These are phyloP conservation scores for Hycleus phaleratus DNA, from an alignment of 1,140 invertebrate genomes.

Conservation along the genomic window DNA sequence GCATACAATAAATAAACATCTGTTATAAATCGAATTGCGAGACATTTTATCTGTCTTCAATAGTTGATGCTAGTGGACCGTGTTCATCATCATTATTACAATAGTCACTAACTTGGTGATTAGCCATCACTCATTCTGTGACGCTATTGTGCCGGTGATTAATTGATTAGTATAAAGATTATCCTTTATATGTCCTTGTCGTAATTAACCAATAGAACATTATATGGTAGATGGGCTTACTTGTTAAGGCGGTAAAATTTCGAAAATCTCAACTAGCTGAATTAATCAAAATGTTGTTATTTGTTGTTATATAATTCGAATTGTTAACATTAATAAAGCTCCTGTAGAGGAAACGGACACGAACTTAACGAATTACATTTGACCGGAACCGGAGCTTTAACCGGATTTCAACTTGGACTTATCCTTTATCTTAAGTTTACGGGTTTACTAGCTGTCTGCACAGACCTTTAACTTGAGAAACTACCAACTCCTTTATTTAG, in stretches of 20 bases:
- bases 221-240: too few species aligned
- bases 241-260: too few species aligned
- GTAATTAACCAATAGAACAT: too few species aligned
- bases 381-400: constrained; percentile 16
- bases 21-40: constrained; percentile 18
- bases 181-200: too few species aligned
- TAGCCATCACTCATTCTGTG: constrained; percentile 30
- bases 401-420: constrained; percentile 13
- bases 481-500: not conserved
- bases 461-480: constrained; percentile 16
- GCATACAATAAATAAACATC: constrained; percentile 10
- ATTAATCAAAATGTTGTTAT: too few species aligned
- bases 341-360: constrained; percentile 5
- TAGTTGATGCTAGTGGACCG: constrained; percentile 22
- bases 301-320: too few species aligned
- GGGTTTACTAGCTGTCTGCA: constrained; percentile 1
- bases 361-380: constrained; percentile 15
- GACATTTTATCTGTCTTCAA: constrained; percentile 22
- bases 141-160: constrained; percentile 28
- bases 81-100: constrained; percentile 19
- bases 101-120: constrained; percentile 29
- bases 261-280: too few species aligned
- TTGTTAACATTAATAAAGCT: too few species aligned
- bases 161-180: constrained; percentile 24
- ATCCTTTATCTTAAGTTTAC: constrained; percentile 16